phyloP scores from a whole-genome alignment of 2,113 vertebrate species.

The Nycticebus coucang region DNA sequence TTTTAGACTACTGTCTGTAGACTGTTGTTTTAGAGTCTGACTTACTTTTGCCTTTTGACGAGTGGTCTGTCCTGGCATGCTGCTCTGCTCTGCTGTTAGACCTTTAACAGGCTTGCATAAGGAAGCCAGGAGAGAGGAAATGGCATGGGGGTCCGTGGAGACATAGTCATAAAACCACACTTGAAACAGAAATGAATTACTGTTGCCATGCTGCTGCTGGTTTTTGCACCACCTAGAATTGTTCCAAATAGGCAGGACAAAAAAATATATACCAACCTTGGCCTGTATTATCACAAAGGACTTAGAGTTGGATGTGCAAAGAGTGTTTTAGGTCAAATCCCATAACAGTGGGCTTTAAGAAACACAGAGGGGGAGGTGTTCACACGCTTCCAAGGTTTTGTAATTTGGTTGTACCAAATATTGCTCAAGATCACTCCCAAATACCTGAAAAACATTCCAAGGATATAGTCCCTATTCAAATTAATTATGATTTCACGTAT shows the following conservation, averaged over 20 bases:
- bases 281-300: slow-evolving; percentile 31
- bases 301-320: slow-evolving; percentile 47
- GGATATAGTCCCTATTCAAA: slow-evolving; percentile 7
- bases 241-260: slow-evolving; percentile 34
- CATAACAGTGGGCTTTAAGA: slow-evolving; percentile 32
- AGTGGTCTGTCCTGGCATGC: background rate
- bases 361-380: background rate
- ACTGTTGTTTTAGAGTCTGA: background rate
- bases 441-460: slow-evolving; percentile 54
- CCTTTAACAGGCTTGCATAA: background rate
- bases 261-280: background rate
- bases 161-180: slow-evolving; percentile 9
- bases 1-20: background rate
- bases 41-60: slow-evolving; percentile 39
- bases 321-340: slow-evolving; percentile 41
- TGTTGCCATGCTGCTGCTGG: background rate
- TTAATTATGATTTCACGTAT: slow-evolving; percentile 30
- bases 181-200: slow-evolving; percentile 9
- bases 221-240: background rate
- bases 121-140: background rate
- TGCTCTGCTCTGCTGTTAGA: background rate
- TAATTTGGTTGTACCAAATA: slow-evolving; percentile 36
- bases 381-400: background rate
- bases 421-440: slow-evolving; percentile 10
- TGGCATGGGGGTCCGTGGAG: background rate